phyloP scores from a whole-genome alignment of 2,888 invertebrate genomes.

The Serripes groenlandicus region DNA sequence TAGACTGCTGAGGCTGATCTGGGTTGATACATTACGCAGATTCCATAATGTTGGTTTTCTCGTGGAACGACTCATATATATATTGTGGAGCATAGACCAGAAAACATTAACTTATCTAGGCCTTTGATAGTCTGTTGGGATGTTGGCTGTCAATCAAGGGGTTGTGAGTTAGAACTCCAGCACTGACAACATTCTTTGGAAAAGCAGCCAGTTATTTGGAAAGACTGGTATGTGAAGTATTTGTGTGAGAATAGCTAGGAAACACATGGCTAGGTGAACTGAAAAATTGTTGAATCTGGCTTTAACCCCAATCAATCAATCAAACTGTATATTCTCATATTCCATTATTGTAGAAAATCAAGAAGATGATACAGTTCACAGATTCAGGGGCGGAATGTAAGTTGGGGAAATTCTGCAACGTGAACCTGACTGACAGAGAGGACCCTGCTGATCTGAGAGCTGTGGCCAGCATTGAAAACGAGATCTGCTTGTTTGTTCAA shows the following conservation, averaged over 20 bases:
- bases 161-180: background rate
- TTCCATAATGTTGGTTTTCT: too few relatives aligned
- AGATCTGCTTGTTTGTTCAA: slow-evolving; percentile 82
- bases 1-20: too few relatives aligned
- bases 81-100: too few relatives aligned
- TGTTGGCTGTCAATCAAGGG: background rate
- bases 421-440: slow-evolving; percentile 55
- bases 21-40: too few relatives aligned
- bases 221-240: background rate
- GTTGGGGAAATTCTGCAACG: slow-evolving; percentile 73
- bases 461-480: slow-evolving; percentile 81
- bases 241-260: background rate
- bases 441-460: slow-evolving; percentile 73
- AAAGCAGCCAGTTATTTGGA: background rate
- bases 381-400: slow-evolving; percentile 71
- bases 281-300: background rate
- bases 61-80: too few relatives aligned
- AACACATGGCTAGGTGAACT: background rate
- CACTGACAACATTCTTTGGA: background rate
- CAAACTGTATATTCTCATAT: too few relatives aligned
- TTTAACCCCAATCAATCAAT: background rate
- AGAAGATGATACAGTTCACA: slow-evolving; percentile 71
- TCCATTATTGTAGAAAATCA: slow-evolving; percentile 61
- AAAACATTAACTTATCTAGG: too few relatives aligned
- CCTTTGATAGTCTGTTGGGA: too few relatives aligned